Conservation (phyloP, 2,888 invertebrate species). For the Morinoia aosen region DNA sequence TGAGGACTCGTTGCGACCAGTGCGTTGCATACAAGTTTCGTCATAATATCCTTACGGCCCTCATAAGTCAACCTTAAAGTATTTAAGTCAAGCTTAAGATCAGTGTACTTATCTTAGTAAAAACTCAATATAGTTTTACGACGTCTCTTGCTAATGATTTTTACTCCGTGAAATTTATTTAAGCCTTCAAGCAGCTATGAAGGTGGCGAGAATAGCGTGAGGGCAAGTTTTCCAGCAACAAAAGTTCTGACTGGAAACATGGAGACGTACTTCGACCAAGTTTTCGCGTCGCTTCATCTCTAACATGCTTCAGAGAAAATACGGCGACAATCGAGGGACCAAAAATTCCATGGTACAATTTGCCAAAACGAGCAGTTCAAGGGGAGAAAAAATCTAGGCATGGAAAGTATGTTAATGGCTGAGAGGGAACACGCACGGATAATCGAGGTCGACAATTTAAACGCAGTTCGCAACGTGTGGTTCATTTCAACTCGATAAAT, state of each 20-base stretch:
- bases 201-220: background rate
- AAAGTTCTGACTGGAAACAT: background rate
- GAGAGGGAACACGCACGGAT: background rate
- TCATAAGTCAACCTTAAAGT: too few relatives aligned
- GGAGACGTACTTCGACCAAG: background rate
- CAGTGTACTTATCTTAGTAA: background rate
- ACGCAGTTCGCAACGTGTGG: too few relatives aligned
- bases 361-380: background rate
- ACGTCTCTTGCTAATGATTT: background rate
- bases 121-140: background rate
- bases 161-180: background rate
- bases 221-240: background rate
- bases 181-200: background rate
- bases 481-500: too few relatives aligned
- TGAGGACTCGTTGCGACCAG: too few relatives aligned
- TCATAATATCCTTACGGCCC: too few relatives aligned
- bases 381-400: background rate
- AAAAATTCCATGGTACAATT: background rate
- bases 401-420: background rate
- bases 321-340: background rate
- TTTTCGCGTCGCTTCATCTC: background rate
- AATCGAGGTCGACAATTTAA: too few relatives aligned
- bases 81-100: too few relatives aligned
- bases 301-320: background rate
- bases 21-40: too few relatives aligned